Base-by-base conservation (phyloP, 1,140 invertebrate species). In the Fopius arisanus region DNA sequence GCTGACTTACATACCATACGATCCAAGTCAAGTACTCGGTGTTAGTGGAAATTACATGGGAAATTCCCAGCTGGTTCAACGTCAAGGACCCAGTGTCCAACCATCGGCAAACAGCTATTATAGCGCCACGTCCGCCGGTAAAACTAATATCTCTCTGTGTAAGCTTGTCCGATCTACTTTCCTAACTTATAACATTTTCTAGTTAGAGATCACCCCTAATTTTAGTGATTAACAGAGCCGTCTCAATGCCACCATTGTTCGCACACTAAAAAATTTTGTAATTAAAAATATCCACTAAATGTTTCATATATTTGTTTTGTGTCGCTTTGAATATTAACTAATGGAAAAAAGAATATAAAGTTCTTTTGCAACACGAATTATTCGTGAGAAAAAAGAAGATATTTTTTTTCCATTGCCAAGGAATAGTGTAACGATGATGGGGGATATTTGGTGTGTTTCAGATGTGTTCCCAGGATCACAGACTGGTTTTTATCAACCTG, bases 11-110 rank as follows among this genome's bases (percentile, higher is more conserved):
- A 90, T 88, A 84, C 86, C 87, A 74, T 89, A 88, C 77, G 88
- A 87, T 84, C 89, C 86, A 40, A 88, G 85, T 81, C 89, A 89
- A 84, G 88, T 87, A 31, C 80, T 89, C 70, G 86, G 86, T 26
- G 88, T 88, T 59, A 87, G 88, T 76, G 89, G 83, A 51, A 90
- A 82, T 80, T 91, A 91, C 78, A 87, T 92, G 81, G 83, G 90
- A 37, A 90, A 90, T 75, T 91, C 91, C 0, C 91, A 91, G 75
- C 83, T 92, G 67, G 88, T 92, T 16, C 91, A 91, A 72, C 87
- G 90, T 77, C 88, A 85, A 40, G 88, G 88, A 69, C 88, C 87
- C 16, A 88, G 87, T 31, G 88, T 91, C 31, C 90, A 90, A 80
- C 84, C 88, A 23, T 90, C 89, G 40, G 89, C 89, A 14, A 89